Percentiles rank a stretch among this genome's conserved stretches.
Evolutionary conservation across 1,140 invertebrate species (phyloP).

Genomic region (Orchestia grillus): DNA sequence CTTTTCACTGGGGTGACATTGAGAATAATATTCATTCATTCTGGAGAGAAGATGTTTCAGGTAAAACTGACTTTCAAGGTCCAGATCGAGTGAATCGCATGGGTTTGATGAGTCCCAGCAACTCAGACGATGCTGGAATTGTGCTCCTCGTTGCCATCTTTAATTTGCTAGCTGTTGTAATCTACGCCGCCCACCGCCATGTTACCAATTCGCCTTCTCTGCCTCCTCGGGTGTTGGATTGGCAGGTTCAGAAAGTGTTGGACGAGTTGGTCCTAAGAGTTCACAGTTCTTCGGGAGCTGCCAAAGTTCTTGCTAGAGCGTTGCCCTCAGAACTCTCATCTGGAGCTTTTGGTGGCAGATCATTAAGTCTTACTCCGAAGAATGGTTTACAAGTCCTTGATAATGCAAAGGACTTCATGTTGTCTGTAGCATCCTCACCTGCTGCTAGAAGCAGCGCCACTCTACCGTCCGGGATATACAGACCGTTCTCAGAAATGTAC

Average conservation of each 20-base stretch:
- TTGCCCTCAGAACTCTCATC: constrained; percentile 40
- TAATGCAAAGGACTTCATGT: constrained; percentile 21
- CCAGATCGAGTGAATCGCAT: not conserved
- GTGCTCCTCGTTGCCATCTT: constrained; percentile 67
- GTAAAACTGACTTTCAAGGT: not conserved
- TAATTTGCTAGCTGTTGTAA: constrained; percentile 66
- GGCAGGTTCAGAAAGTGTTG: constrained; percentile 67
- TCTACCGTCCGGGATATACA: not conserved
- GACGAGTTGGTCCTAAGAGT: constrained; percentile 67
- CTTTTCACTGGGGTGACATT: constrained; percentile 24
- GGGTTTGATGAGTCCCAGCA: not conserved
- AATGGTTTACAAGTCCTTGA: not conserved
- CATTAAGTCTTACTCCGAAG: constrained; percentile 1
- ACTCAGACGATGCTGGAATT: constrained; percentile 63
- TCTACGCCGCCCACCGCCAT: constrained; percentile 64
- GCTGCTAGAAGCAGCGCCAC: not conserved
- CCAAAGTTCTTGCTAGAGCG: constrained; percentile 63
- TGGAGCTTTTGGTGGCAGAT: not conserved
- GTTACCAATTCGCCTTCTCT: constrained; percentile 58
- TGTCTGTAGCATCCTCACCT: not conserved
- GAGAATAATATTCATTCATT: not conserved
- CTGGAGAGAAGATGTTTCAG: not conserved
- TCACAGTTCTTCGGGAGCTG: constrained; percentile 63
- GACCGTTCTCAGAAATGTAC: constrained; percentile 24
- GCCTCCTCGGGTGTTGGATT: constrained; percentile 61